Evolutionary conservation across 2,888 invertebrate genomes (phyloP), one percentile per base, ranked within the genome.

Genomic region (Acanthococcus lagerstroemiae): DNA sequence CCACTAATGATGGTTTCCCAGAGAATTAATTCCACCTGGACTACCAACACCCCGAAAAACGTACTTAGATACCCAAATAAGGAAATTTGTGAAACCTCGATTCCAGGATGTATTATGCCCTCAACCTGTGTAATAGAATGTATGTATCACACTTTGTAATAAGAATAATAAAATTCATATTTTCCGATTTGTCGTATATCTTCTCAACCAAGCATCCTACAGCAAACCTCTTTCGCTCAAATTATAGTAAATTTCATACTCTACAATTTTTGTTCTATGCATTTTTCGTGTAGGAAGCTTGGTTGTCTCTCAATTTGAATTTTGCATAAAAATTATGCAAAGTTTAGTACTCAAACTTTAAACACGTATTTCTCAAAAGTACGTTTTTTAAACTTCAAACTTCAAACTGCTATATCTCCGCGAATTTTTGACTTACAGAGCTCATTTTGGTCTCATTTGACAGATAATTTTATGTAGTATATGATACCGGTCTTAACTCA

Each of bases 371-470:
- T 15, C 15, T 15, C n/a, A n/a, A n/a, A n/a, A n/a, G n/a, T n/a
- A n/a, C n/a, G n/a, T n/a, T n/a, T n/a, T n/a, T n/a, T n/a, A n/a
- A n/a, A n/a, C n/a, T n/a, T n/a, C n/a, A n/a, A n/a, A n/a, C n/a
- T n/a, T n/a, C n/a, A n/a, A n/a, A n/a, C n/a, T n/a, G n/a, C n/a
- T n/a, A n/a, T n/a, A n/a, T n/a, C n/a, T n/a, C n/a, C n/a, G n/a
- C n/a, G 37, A 37, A 37, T 37, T 37, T 37, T 37, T 7, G 37
- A 37, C 37, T 37, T 37, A 37, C 7, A 37, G 37, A 37, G 37
- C 37, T 37, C 37, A 15, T 37, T 52, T 52, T 52, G n/a, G 22
- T 52, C n/a, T 52, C 52, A 52, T 52, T 52, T 52, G n/a, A 52
- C 19, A 52, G 22, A 52, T n/a, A 52, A 52, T 52, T 52, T 52